These are phyloP conservation scores for Sphinx pinastri DNA, from an alignment of 2,888 invertebrate species.

Conservation along the genomic window DNA sequence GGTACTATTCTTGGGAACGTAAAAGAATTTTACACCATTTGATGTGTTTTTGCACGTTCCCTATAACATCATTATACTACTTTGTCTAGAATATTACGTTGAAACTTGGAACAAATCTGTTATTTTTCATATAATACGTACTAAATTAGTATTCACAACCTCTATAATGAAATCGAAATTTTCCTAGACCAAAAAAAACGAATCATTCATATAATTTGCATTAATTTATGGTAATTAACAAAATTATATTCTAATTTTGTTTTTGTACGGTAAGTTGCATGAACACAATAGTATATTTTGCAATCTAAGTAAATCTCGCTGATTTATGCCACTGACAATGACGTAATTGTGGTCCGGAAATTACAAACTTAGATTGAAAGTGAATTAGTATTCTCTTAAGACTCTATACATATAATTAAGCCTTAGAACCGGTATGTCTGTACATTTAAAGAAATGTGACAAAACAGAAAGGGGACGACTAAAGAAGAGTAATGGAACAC, in stretches of 20 bases:
- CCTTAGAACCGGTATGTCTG: too few species aligned
- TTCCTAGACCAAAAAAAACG: neutral
- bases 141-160: neutral
- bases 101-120: too few species aligned
- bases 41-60: too few species aligned
- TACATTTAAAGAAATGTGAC: too few species aligned
- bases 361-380: neutral
- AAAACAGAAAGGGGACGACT: too few species aligned
- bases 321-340: neutral
- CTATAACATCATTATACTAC: too few species aligned
- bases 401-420: too few species aligned
- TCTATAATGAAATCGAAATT: neutral
- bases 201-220: neutral
- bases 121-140: neutral
- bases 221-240: neutral
- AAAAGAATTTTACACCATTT: too few species aligned
- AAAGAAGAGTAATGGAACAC: too few species aligned
- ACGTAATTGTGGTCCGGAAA: neutral
- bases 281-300: neutral
- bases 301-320: neutral
- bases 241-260: constrained; percentile 14
- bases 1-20: too few species aligned
- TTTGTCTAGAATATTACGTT: too few species aligned
- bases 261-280: neutral
- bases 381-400: too few species aligned